Evolutionary conservation across 37 sponge, comb jelly and placozoan species (phyloP), one percentile per base, ranked within the genome.

Genomic region (Agelas oroides): DNA sequence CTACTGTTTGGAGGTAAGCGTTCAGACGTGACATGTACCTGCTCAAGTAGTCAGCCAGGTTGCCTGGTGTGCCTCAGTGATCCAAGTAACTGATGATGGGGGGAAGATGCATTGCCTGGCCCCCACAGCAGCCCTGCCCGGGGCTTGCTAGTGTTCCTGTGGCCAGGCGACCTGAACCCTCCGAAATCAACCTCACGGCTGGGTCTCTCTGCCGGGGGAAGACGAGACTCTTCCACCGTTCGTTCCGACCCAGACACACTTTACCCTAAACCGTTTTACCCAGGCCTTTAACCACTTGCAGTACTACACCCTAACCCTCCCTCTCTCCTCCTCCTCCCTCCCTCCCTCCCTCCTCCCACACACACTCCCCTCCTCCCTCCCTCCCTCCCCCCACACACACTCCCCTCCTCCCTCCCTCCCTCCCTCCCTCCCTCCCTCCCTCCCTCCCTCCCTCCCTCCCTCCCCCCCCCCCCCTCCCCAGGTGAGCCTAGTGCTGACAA

Each of bases 41-140:
- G 6, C 3, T 3, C 46, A 12, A 46, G 46, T 8, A 46, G 46
- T 8, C 46, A 3, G 6, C 8, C 46, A 46, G 46, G 8, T 46
- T 3, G 6, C 3, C 6, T 46, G 3, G 8, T 8, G 46, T 46
- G 8, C 8, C 6, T 3, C 8, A 46, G 46, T 46, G 46, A 46
- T n/a, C n/a, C n/a, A n/a, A n/a, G n/a, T n/a, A n/a, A n/a, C n/a
- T n/a, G n/a, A 8, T 75, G 53, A 23, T 64, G 73, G 84, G 46
- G 79, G 78, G 86, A 64, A 88, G 90, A 92, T 92, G 93, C 90
- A 39, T 89, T 52, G 24, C 59, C 66, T 74, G 55, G 76, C 70
- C 88, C 58, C 30, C 65, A 30, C 34, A 46, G n/a, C n/a, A n/a
- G n/a, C 46, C 21, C 30, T 82, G 58, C 28, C 35, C 2, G 24